phyloP scores from a whole-genome alignment of 1,140 invertebrate genomes.

The Zaprionus camerounensis region DNA sequence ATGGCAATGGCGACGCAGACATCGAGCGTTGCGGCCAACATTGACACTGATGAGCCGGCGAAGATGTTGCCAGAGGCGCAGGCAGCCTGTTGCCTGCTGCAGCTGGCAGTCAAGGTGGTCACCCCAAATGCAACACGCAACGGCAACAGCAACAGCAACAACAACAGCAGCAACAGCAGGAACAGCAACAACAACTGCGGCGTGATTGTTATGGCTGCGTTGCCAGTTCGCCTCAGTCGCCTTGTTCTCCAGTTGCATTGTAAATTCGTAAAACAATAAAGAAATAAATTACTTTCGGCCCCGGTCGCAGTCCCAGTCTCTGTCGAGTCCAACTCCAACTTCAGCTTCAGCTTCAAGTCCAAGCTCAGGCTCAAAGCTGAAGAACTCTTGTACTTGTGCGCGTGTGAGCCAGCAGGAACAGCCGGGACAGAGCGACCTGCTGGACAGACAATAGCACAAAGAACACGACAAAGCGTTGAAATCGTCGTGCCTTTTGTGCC shows the following conservation, averaged over 20 bases:
- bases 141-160: conserved; percentile 55
- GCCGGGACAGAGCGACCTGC: conserved; percentile 22
- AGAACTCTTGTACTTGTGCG: conserved; percentile 70
- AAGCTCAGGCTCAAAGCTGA: conserved; percentile 75
- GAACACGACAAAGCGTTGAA: conserved; percentile 83
- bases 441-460: conserved; percentile 57
- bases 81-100: conserved; percentile 34
- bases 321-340: conserved; percentile 18
- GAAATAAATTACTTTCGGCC: conserved; percentile 84
- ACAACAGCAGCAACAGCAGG: conserved; percentile 51
- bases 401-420: conserved; percentile 32
- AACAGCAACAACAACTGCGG: conserved; percentile 65
- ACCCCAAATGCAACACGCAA: conserved; percentile 82
- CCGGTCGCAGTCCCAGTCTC: conserved; percentile 30
- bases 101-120: conserved; percentile 77
- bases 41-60: conserved; percentile 82
- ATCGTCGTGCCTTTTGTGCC: conserved; percentile 78
- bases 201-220: conserved; percentile 81
- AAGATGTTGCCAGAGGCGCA: conserved; percentile 47
- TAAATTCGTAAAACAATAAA: conserved; percentile 84
- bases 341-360: conserved; percentile 20
- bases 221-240: conserved; percentile 47
- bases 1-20: conserved; percentile 30
- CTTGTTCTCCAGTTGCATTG: conserved; percentile 80
- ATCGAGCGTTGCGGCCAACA: conserved; percentile 55